Base-by-base conservation (phyloP, 92 coral and sea anemone species). In the Paramuricea clavata region DNA sequence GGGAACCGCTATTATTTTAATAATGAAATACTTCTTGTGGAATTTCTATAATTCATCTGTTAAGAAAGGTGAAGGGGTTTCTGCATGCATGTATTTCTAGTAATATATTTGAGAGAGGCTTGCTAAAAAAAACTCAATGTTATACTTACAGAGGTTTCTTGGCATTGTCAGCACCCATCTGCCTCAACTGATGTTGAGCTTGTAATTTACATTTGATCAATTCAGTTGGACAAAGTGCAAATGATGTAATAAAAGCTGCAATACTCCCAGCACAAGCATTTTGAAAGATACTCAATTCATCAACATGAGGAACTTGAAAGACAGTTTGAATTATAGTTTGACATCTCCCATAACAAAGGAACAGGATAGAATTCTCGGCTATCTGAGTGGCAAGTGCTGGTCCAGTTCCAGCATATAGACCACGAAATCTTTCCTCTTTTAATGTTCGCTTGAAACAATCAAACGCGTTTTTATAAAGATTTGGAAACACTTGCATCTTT, bases 181-280 rank as follows among this genome's bases (percentile, higher is more conserved):
- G 26, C 70, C 76, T 91, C 88, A 91, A 90, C 88, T 97, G 99
- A 70, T 97, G 99, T 64, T 97, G 98, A 2, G 95, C 99, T 79
- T 97, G 99, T 69, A 97, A 88, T 27, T 91, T 92, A 62, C 99
- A 97, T 82, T 97, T 97, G 13, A 97, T 91, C 33, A 97, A 83
- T 86, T 97, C 99, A 23, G 95, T 87, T 3, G 99, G 99, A 85
- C 99, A 97, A 30, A 97, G 76, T 22, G 89, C 97, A 69, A 97
- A 94, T 17, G 99, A 94, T 12, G 93, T 91, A 67, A 97, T 91
- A 21, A 97, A 91, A 1, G 99, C 97, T 0, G 99, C 99, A 5
- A 97, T 93, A 86, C 99, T 93, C 0, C 99, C 99, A 17, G 99
- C 99, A 78, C 97, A 93, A 3, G 99, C 94, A 69, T 95, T 78